Percentiles rank a stretch among this genome's conserved stretches.
These are phyloP conservation scores for Brachionus calyciflorus DNA, from an alignment of 1,140 invertebrate genomes.

Conservation along the genomic window DNA sequence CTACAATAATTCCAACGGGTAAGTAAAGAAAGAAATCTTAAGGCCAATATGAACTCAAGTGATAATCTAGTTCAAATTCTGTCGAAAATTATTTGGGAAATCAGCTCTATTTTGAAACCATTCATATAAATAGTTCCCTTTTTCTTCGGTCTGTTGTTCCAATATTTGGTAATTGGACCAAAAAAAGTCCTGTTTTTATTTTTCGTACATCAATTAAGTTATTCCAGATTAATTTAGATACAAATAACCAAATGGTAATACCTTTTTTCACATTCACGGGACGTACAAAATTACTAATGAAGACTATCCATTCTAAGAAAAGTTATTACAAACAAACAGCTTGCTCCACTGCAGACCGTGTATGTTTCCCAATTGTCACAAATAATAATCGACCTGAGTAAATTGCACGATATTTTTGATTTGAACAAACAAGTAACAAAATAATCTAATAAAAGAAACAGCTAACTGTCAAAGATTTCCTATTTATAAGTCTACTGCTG, in stretches of 20 bases:
- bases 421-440: too few relatives aligned
- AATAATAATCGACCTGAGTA: too few relatives aligned
- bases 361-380: constrained; percentile 3
- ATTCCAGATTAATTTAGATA: constrained; percentile 6
- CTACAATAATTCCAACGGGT: not conserved
- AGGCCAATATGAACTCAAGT: constrained; percentile 3
- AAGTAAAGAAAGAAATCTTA: not conserved
- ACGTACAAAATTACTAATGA: constrained; percentile 9
- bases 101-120: constrained; percentile 1
- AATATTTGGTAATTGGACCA: constrained; percentile 2
- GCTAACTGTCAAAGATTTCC: too few relatives aligned
- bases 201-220: not conserved
- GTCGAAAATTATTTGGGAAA: constrained; percentile 3
- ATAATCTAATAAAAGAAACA: too few relatives aligned
- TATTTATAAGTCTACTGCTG: too few relatives aligned
- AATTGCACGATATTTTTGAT: too few relatives aligned
- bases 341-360: not conserved
- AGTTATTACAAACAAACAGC: not conserved
- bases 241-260: not conserved
- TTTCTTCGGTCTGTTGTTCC: not conserved
- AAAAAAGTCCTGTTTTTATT: not conserved
- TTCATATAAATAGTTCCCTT: constrained; percentile 1
- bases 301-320: not conserved
- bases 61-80: not conserved
- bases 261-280: not conserved